phyloP scores from a whole-genome alignment of 2,888 invertebrate species.

The Acleris literana region DNA sequence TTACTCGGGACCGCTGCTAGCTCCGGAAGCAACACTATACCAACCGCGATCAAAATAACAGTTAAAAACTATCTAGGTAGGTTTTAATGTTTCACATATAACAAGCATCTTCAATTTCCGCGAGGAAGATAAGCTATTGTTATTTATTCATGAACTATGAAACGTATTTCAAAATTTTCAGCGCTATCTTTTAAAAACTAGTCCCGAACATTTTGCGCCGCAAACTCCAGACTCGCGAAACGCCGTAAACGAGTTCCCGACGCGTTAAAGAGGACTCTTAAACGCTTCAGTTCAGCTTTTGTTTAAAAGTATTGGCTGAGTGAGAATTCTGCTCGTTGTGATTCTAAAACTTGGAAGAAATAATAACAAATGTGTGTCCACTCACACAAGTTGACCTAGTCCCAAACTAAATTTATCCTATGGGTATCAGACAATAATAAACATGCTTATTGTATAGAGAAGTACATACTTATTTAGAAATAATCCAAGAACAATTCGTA shows the following conservation, averaged over 20 bases:
- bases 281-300: conserved; percentile 49
- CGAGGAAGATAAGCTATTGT: no score
- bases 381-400: not conserved
- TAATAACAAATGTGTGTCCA: not conserved
- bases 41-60: no score
- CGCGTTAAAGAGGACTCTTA: conserved; percentile 25
- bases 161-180: conserved; percentile 6
- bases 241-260: conserved; percentile 20
- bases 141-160: conserved; percentile 8
- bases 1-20: no score
- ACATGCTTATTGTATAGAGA: no score
- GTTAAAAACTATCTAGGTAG: no score
- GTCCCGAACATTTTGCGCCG: conserved; percentile 14
- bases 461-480: no score
- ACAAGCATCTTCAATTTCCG: no score
- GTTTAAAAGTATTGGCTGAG: conserved; percentile 38
- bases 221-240: conserved; percentile 13
- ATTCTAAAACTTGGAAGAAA: not conserved
- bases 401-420: no score
- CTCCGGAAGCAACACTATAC: no score
- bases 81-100: no score
- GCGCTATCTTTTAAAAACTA: conserved; percentile 5
- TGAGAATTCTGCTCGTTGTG: not conserved
- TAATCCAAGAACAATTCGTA: no score
- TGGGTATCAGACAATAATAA: no score